Evolutionary conservation across 2,888 invertebrate genomes (phyloP).

Genomic region (Augiades crinisus): DNA sequence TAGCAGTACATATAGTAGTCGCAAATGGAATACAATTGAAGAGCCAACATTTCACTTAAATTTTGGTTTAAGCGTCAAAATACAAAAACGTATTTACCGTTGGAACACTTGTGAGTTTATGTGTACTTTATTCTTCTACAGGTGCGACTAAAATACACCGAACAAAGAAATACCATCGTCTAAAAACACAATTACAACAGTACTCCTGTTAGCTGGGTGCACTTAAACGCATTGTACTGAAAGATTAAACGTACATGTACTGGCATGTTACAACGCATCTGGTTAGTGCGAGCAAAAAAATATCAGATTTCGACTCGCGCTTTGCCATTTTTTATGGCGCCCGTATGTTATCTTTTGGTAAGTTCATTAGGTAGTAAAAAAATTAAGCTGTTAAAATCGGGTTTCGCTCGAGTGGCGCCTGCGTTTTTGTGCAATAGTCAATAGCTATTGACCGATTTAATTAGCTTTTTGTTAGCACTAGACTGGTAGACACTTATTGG

Average conservation of each 20-base stretch:
- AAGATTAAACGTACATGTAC: slow-evolving; percentile 1
- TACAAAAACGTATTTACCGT: too few relatives aligned
- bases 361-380: slow-evolving; percentile 1
- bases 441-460: not conserved
- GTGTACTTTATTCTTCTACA: too few relatives aligned
- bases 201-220: slow-evolving; percentile 34
- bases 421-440: not conserved
- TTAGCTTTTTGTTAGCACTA: not conserved
- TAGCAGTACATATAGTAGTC: too few relatives aligned
- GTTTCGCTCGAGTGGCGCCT: not conserved
- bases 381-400: not conserved
- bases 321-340: slow-evolving; percentile 10
- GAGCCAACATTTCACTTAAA: too few relatives aligned
- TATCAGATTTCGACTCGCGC: slow-evolving; percentile 2
- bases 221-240: slow-evolving; percentile 44
- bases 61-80: too few relatives aligned
- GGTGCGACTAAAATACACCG: slow-evolving; percentile 33
- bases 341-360: not conserved
- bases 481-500: too few relatives aligned
- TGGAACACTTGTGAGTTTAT: too few relatives aligned
- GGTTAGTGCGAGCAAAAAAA: not conserved
- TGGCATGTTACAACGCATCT: not conserved
- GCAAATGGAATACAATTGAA: too few relatives aligned
- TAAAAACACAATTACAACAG: slow-evolving; percentile 51
- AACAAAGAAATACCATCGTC: slow-evolving; percentile 43